Evolutionary conservation across 2,797 vertebrate genomes (phyloP), one percentile per base, ranked within the genome.

Genomic region (Galago senegalensis): DNA sequence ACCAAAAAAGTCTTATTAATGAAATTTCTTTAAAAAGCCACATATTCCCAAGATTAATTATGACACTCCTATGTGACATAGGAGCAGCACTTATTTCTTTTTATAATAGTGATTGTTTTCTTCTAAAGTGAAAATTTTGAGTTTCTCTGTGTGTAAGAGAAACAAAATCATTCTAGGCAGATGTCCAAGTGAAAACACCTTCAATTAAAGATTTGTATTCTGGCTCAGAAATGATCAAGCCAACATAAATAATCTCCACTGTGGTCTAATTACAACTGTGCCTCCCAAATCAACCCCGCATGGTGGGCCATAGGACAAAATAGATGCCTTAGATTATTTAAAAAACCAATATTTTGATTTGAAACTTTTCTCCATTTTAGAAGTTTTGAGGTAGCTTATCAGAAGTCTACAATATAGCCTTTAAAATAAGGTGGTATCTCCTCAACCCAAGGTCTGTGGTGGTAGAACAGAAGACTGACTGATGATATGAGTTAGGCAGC

Each of bases 331-430:
- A 73, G 31, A 21, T 46, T 46, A 61, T 63, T 72, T 86, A 23
- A 86, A 87, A 86, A 84, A 29, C 17, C 69, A 83, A 34, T 46
- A 72, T 63, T 89, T 84, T 67, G 18, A 72, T 76, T 34, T 86
- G 46, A 88, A 76, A 69, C 1, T 83, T 65, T 25, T 5, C 29
- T 25, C 25, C 17, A 14, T 86, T 80, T 93, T 61, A 87, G 65
- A 94, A 80, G 27, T 80, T 94, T 94, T 94, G 37, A 82, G 21
- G 25, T 63, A 93, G 65, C 4, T 31, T 92, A 65, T 60, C 1
- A 43, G 11, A 95, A 60, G 5, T 87, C 37, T 89, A 56, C 7
- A 69, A 29, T 7, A 76, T 34, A 69, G 91, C 2, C 20, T 91
- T 95, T 83, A 79, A 67, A 73, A 77, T 75, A 81, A 97, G 5